Evolutionary conservation across 1,140 invertebrate genomes (phyloP), one percentile per base, ranked within the genome.

Genomic region (Papilio polytes): DNA sequence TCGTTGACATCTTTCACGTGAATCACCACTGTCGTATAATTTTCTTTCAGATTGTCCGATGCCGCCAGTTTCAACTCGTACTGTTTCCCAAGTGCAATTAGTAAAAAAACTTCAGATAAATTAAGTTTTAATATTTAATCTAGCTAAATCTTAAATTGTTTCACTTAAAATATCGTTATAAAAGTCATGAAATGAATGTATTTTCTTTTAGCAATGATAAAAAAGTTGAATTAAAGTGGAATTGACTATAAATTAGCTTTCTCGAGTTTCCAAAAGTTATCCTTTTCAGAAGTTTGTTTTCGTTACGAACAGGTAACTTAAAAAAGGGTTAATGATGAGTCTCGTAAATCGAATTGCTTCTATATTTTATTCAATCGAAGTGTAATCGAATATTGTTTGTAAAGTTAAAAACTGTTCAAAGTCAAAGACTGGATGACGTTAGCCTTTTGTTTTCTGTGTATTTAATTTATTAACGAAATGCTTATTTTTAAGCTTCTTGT

Each of bases 1-100:
- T 99, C 98, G 94, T 99, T 99, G 74, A 99, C 98, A 90, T 99
- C 98, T 95, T 99, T 99, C 83, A 99, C 98, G 94, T 99, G 98
- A 88, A 99, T 99, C 85, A 99, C 98, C 53, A 99, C 98, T 9
- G 97, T 98, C 6, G 98, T 99, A 95, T 98, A 98, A 96, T 99
- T 99, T 95, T 99, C 98, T 95, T 98, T 98, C 87, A 99, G 96
- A 96, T 99, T 99, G 95, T 99, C 98, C 66, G 98, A 99, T 20
- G 98, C 98, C 46, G 98, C 98, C 94, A 99, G 95, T 90, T 98
- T 97, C 89, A 99, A 96, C 96, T 99, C 98, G 95, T 99, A 99
- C 98, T 99, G 95, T 83, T 78, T 74, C 70, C 85, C 78, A 83
- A 76, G 83, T 80, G 81, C 76, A 81, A 51, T 59, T 78, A 18